Percentiles rank a stretch among this genome's conserved stretches.
Evolutionary conservation across 2,113 vertebrate genomes (phyloP).

Genomic region (Cervus canadensis): DNA sequence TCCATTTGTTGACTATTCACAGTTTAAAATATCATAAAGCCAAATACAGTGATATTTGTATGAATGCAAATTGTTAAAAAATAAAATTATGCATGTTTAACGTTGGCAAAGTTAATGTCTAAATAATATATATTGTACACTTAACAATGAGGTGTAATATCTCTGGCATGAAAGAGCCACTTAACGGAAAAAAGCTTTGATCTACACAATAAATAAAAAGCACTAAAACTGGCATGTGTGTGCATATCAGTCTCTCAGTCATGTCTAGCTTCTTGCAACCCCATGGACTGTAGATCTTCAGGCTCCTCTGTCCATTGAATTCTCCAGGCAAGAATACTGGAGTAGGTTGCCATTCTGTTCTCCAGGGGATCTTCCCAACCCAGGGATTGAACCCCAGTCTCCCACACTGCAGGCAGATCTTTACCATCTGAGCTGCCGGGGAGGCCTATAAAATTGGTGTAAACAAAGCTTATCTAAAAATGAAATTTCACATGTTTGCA

Average conservation of each 20-base stretch:
- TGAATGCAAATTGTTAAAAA: slow-evolving; percentile 12
- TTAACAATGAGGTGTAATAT: not conserved
- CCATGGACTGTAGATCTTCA: not conserved
- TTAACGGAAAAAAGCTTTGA: not conserved
- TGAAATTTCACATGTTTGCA: not conserved
- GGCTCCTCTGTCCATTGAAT: not conserved
- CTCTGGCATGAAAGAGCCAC: not conserved
- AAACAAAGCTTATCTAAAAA: not conserved
- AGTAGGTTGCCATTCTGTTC: not conserved
- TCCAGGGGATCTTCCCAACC: not conserved
- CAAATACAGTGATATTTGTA: slow-evolving; percentile 1
- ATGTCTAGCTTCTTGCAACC: not conserved
- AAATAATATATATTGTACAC: not conserved
- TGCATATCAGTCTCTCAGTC: not conserved
- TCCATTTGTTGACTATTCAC: slow-evolving; percentile 45
- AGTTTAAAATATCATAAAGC: slow-evolving; percentile 54
- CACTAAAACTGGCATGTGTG: not conserved
- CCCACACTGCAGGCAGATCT: not conserved
- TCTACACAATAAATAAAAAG: not conserved
- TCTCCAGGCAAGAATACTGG: not conserved
- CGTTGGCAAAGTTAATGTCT: not conserved
- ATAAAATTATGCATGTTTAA: not conserved
- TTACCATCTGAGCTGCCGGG: not conserved
- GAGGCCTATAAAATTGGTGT: not conserved
- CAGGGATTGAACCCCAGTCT: not conserved